Percentiles rank a stretch among this genome's conserved stretches.
Evolutionary conservation across 2,797 vertebrate genomes (phyloP).

Genomic region (Numenius phaeopus): DNA sequence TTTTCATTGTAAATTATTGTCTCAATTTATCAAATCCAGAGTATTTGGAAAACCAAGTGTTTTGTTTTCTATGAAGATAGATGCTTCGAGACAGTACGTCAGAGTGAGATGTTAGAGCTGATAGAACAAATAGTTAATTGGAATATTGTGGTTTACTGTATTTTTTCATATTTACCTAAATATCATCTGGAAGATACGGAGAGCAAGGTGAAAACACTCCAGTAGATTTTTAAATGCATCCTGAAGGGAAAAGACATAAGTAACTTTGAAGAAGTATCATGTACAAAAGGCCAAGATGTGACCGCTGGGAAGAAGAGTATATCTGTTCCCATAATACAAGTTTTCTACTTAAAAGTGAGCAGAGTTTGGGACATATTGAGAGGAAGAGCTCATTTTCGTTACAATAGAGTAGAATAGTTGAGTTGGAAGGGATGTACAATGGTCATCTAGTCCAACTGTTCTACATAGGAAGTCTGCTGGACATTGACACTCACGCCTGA

Average conservation of each 20-base stretch:
- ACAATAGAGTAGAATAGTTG: not conserved
- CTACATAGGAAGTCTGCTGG: not conserved
- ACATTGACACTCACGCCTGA: not conserved
- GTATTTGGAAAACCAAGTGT: conserved; percentile 5
- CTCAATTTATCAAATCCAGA: not conserved
- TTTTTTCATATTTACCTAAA: conserved; percentile 20
- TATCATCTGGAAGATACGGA: not conserved
- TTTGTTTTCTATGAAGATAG: conserved; percentile 2
- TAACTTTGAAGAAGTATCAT: not conserved
- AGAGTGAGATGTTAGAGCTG: not conserved
- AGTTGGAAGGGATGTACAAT: not conserved
- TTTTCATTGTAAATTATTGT: not conserved
- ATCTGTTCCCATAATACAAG: not conserved
- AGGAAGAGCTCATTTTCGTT: not conserved
- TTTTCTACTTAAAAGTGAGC: not conserved
- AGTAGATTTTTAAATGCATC: not conserved
- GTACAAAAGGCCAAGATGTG: not conserved
- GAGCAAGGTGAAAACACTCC: not conserved
- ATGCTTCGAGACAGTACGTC: not conserved
- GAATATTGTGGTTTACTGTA: not conserved
- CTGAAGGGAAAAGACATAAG: not conserved
- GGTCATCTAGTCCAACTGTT: not conserved
- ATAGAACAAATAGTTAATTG: conserved; percentile 14
- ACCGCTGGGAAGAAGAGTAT: not conserved
- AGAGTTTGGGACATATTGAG: not conserved